Evolutionary conservation across 2,113 vertebrate genomes (phyloP), one percentile per base, ranked within the genome.

Genomic region (Anolis sagrei): DNA sequence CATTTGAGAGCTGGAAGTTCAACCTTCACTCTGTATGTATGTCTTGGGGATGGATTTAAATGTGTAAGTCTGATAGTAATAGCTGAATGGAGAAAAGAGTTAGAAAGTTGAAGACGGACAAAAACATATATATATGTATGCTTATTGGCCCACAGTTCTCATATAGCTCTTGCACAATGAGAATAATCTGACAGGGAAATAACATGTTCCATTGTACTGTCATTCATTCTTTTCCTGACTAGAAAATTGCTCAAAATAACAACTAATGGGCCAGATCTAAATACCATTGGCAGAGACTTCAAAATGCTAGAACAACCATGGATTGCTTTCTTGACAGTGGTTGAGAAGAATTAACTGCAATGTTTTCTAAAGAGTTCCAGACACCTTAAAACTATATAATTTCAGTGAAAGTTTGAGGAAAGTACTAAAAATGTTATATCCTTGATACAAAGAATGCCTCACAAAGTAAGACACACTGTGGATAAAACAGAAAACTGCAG

Each of bases 1-100:
- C 70, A 82, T 39, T 74, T 83, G 81, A 73, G 29, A 82, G 34
- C 49, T 73, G 70, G 25, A 61, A 83, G 34, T 74, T 61, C 49
- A 61, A 49, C 54, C 51, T 82, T 82, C 70, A 74, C 18, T 61
- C 70, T 74, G 7, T 18, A 61, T 74, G 73, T 74, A 39, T 62
- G 27, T 83, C 54, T 83, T 51, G 5, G 16, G 72, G 70, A 74
- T 25, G 62, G 34, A 44, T 61, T 61, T 82, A 39, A 74, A 73
- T 9, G 32, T 72, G 73, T 73, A 27, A 39, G n/a, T 36, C 69
- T 82, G n/a, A 73, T 9, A 72, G 19, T 58, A 82, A 73, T 72
- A 73, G 68, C 32, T 82, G 25, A n/a, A 73, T 34, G 23, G 61
- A 10, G 81, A 62, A 62, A 83, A 75, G 27, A 36, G 29, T 51